Base-by-base conservation (phyloP, 2,113 vertebrate species). In the Nipponia nippon region DNA sequence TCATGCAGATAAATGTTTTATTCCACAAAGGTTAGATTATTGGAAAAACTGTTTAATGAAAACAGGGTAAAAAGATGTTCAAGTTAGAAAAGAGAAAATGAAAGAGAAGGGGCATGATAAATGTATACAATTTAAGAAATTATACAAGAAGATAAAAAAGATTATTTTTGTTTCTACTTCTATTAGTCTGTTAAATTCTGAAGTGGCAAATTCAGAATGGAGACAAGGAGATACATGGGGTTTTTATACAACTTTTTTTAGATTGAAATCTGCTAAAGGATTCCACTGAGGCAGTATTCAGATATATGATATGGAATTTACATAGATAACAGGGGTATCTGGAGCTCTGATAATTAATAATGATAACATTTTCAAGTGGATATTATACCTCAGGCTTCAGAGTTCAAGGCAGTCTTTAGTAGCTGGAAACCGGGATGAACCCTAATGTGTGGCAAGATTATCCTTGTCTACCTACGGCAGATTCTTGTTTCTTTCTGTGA, bases 401-500 rank as follows among this genome's bases (percentile, higher is more conserved):
- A 78, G 62, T 77, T 96, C 29, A 88, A 83, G 40, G 9, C 32
- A 77, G 14, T 70, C 53, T 88, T 88, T 73, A 70, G 34, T 82
- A 76, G 36, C 61, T 89, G 69, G 52, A 94, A 85, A 79, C 26
- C 52, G 67, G 42, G 75, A 66, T 49, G 75, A 67, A 58, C 66
- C 22, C 22, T 50, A 38, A 86, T 0, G 36, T 73, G 55, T 86
- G 58, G 46, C 62, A 83, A 92, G 63, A 86, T 94, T 80, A 86
- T 77, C 82, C 49, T 62, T 6, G 1, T 72, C 76, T 83, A 92
- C 79, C 79, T 95, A 87, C 50, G 72, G 52, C 44, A 93, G 36
- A 83, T 90, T 86, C 82, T 75, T 87, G 40, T 79, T 94, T 52
- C 84, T 91, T 86, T 92, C 83, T 89, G 72, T 91, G 86, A 89